Conservation (phyloP, 2,888 invertebrate species). For the Ochropleura plecta region DNA sequence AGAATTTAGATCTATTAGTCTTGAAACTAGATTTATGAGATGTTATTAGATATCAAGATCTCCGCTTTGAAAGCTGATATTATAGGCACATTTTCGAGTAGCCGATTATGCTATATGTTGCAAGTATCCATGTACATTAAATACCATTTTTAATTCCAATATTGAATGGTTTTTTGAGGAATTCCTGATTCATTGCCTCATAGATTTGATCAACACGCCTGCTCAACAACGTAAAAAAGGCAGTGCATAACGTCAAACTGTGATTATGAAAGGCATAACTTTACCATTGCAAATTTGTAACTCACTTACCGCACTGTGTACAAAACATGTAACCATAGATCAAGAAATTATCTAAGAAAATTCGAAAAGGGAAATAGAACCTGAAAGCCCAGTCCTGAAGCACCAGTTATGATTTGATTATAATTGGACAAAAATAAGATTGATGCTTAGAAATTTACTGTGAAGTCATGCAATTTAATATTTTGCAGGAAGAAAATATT, state of each 20-base stretch:
- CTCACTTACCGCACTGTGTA: neutral
- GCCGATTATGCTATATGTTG: neutral
- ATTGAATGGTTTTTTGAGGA: neutral
- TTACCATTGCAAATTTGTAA: neutral
- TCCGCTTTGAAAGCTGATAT: neutral
- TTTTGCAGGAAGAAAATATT: neutral
- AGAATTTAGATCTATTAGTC: slow-evolving; percentile 48
- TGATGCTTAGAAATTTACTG: neutral
- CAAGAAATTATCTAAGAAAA: neutral
- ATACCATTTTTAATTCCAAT: neutral
- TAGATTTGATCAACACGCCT: neutral
- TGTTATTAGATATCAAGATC: slow-evolving; percentile 7
- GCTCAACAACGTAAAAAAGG: neutral
- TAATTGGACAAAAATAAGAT: neutral
- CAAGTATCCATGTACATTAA: neutral
- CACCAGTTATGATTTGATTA: no score
- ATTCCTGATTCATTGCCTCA: neutral
- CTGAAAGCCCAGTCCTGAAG: neutral
- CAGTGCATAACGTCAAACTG: neutral
- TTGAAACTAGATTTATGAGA: slow-evolving; percentile 14
- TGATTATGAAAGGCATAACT: no score
- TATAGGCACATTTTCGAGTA: neutral
- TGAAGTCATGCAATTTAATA: neutral
- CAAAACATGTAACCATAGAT: neutral
- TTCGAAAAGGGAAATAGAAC: neutral